Conservation (phyloP, 1,140 invertebrate genomes). For the Dendrolimus punctatus region DNA sequence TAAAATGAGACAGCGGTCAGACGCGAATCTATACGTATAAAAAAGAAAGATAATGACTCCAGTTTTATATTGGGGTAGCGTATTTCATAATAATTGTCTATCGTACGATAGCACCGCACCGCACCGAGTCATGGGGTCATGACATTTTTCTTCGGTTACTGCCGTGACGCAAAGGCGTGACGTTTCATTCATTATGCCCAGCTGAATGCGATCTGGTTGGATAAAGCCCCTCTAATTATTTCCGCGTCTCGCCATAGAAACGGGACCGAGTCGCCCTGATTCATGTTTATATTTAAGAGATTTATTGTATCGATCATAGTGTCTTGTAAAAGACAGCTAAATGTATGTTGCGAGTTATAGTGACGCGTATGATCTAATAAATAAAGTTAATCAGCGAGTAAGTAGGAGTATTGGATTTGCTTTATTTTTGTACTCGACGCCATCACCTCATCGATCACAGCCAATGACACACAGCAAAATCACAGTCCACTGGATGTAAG, state of each 20-base stretch:
- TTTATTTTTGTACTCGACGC: too few species aligned
- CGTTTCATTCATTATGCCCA: constrained; percentile 59
- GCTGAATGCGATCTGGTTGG: constrained; percentile 57
- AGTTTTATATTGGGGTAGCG: not conserved
- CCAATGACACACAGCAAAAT: too few species aligned
- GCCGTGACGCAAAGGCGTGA: constrained; percentile 32
- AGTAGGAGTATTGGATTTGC: too few species aligned
- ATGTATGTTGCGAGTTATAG: too few species aligned
- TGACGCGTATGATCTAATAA: too few species aligned
- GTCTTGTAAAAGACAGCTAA: too few species aligned
- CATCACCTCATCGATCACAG: too few species aligned
- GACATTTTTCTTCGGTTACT: constrained; percentile 24
- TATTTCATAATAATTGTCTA: constrained; percentile 5
- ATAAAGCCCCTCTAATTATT: constrained; percentile 62
- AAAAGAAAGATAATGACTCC: too few species aligned
- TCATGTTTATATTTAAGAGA: constrained; percentile 11
- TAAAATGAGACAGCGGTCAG: too few species aligned
- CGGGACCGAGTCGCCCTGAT: constrained; percentile 27
- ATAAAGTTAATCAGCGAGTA: too few species aligned
- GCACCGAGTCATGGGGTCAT: constrained; percentile 15
- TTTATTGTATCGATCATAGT: constrained; percentile 12
- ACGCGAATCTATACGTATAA: too few species aligned
- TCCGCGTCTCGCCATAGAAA: constrained; percentile 51
- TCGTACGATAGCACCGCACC: not conserved
- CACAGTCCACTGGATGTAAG: too few species aligned